These are phyloP conservation scores for Coccyzus lansbergi DNA, from an alignment of 2,797 vertebrate species.

Conservation along the genomic window DNA sequence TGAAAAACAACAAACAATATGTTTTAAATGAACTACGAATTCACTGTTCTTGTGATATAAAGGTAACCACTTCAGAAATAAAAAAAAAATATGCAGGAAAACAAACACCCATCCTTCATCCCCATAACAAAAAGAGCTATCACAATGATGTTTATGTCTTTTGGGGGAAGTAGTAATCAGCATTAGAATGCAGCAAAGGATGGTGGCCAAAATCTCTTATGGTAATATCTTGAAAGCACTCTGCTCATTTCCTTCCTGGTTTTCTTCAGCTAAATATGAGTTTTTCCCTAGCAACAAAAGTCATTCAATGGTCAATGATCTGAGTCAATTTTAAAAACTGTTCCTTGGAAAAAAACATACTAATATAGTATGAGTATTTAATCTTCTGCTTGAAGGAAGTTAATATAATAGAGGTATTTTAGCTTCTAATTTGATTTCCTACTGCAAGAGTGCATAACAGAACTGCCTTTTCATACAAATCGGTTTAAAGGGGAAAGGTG, in stretches of 20 bases:
- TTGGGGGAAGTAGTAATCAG: not conserved
- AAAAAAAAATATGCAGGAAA: not conserved
- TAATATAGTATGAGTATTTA: not conserved
- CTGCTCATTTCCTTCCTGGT: not conserved
- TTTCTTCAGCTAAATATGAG: not conserved
- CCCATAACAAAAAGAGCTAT: not conserved
- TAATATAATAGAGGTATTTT: not conserved
- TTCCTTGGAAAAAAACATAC: not conserved
- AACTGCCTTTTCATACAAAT: not conserved
- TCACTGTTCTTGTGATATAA: constrained; percentile 60
- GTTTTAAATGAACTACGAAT: constrained; percentile 61
- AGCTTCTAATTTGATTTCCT: not conserved
- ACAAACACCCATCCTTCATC: not conserved
- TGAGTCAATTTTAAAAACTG: not conserved
- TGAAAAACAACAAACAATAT: constrained; percentile 48
- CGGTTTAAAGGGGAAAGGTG: not conserved
- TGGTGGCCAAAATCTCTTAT: not conserved
- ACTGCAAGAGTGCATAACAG: not conserved
- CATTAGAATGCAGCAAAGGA: not conserved
- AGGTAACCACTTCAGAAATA: constrained; percentile 20
- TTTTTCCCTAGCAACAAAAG: not conserved
- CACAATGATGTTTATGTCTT: not conserved
- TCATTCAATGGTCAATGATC: not conserved
- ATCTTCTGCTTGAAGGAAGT: not conserved
- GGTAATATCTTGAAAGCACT: not conserved